These are phyloP conservation scores for Ophion obscuratus DNA, from an alignment of 2,888 invertebrate species.

Conservation along the genomic window DNA sequence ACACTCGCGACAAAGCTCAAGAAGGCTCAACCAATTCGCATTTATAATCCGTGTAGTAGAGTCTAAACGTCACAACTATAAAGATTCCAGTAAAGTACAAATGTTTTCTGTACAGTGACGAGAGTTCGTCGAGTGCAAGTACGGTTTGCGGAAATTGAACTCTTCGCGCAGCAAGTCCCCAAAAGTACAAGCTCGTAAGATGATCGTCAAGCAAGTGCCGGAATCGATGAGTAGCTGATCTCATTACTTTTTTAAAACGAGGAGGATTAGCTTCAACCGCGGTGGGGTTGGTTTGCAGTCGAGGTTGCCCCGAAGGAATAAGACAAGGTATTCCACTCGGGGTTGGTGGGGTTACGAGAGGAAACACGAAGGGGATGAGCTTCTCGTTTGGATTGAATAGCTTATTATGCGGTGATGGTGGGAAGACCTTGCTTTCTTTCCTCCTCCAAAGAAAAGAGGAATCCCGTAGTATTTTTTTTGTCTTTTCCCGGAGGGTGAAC, in stretches of 20 bases:
- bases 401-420: slow-evolving; percentile 67
- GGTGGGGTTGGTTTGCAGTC: slow-evolving; percentile 45
- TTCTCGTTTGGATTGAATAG: slow-evolving; percentile 65
- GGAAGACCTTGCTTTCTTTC: slow-evolving; percentile 60
- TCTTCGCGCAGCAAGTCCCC: slow-evolving; percentile 20
- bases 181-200: slow-evolving; percentile 43
- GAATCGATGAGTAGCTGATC: slow-evolving; percentile 67
- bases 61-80: no score
- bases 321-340: slow-evolving; percentile 56
- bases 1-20: slow-evolving; percentile 58
- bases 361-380: slow-evolving; percentile 63
- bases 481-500: slow-evolving; percentile 68
- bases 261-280: slow-evolving; percentile 57
- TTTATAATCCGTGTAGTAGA: neutral
- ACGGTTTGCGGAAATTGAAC: neutral
- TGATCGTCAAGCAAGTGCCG: slow-evolving; percentile 64
- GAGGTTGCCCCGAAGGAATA: slow-evolving; percentile 55
- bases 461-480: slow-evolving; percentile 73
- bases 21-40: slow-evolving; percentile 78
- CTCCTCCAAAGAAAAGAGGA: slow-evolving; percentile 20
- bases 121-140: no score
- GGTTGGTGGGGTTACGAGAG: slow-evolving; percentile 49
- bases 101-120: no score
- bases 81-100: no score
- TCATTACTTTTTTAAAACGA: slow-evolving; percentile 66